Percentiles rank a stretch among this genome's conserved stretches.
These are phyloP conservation scores for Hirtodrosophila confusa DNA, from an alignment of 2,888 invertebrate species.

Conservation along the genomic window DNA sequence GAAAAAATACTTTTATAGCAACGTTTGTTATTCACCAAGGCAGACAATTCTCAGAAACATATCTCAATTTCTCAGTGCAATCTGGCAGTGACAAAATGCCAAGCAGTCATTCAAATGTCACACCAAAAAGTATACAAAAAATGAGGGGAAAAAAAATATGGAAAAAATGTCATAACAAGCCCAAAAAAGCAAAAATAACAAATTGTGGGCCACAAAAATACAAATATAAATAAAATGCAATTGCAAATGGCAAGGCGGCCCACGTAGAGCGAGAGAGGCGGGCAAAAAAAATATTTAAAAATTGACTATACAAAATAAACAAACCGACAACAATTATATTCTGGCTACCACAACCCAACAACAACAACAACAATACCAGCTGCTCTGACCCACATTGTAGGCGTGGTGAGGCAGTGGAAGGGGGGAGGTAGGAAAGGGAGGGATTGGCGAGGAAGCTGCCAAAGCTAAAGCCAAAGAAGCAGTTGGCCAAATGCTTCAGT, in stretches of 20 bases:
- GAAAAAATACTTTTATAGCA: background rate
- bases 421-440: background rate
- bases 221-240: slow-evolving; percentile 26
- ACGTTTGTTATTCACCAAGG: slow-evolving; percentile 14
- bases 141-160: slow-evolving; percentile 55
- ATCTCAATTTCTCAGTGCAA: slow-evolving; percentile 15
- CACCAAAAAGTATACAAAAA: slow-evolving; percentile 40
- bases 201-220: too few relatives aligned
- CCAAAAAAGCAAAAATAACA: slow-evolving; percentile 20
- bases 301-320: slow-evolving; percentile 32
- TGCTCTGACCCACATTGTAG: slow-evolving; percentile 55
- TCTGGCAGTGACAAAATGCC: slow-evolving; percentile 54
- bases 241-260: slow-evolving; percentile 59
- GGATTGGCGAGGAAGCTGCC: slow-evolving; percentile 34
- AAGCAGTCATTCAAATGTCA: slow-evolving; percentile 68
- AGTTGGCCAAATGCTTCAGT: slow-evolving; percentile 50
- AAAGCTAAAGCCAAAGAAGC: slow-evolving; percentile 52
- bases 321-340: slow-evolving; percentile 50
- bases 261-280: slow-evolving; percentile 13
- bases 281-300: slow-evolving; percentile 14
- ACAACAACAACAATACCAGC: slow-evolving; percentile 13
- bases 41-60: slow-evolving; percentile 9
- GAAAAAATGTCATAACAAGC: slow-evolving; percentile 68
- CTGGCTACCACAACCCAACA: slow-evolving; percentile 43
- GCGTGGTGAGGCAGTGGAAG: background rate